These are phyloP conservation scores for Zygaena filipendulae DNA, from an alignment of 2,888 invertebrate species.

Conservation along the genomic window DNA sequence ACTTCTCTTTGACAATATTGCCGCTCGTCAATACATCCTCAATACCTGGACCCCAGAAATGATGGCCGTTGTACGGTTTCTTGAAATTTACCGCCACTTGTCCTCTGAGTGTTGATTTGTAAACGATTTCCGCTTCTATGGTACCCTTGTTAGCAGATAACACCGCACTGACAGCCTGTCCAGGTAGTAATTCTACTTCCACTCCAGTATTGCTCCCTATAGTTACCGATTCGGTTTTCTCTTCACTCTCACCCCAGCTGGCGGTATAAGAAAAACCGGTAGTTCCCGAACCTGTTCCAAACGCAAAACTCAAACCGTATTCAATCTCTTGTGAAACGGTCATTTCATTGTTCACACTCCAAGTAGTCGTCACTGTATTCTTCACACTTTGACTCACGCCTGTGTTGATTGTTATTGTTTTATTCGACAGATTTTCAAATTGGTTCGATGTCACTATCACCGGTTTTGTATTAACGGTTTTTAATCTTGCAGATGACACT, in stretches of 20 bases:
- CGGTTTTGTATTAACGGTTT: slow-evolving; percentile 22
- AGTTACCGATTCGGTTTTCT: slow-evolving; percentile 33
- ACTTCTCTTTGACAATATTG: slow-evolving; percentile 28
- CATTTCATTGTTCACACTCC: slow-evolving; percentile 32
- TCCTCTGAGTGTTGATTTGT: slow-evolving; percentile 32
- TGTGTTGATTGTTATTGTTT: slow-evolving; percentile 42
- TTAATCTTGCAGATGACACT: slow-evolving; percentile 23
- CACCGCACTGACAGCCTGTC: slow-evolving; percentile 36
- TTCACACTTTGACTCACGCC: slow-evolving; percentile 42
- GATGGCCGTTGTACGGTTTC: slow-evolving; percentile 29
- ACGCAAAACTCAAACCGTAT: slow-evolving; percentile 36
- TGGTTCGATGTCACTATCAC: slow-evolving; percentile 32
- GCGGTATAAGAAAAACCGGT: slow-evolving; percentile 36
- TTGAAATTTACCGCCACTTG: slow-evolving; percentile 42
- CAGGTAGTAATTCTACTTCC: slow-evolving; percentile 39
- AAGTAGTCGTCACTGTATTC: slow-evolving; percentile 37
- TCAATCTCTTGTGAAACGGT: slow-evolving; percentile 35
- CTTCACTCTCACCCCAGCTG: slow-evolving; percentile 37
- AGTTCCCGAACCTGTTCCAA: slow-evolving; percentile 31
- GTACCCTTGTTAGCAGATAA: slow-evolving; percentile 34
- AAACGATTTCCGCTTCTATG: slow-evolving; percentile 37
- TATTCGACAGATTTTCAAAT: slow-evolving; percentile 37
- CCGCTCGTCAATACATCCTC: slow-evolving; percentile 30
- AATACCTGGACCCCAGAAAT: slow-evolving; percentile 40
- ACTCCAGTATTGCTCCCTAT: slow-evolving; percentile 36